A percentile compares a stretch with the other conserved stretches of the same genome.
Conservation (phyloP, 2,113 vertebrate species). For the Mus spicilegus region DNA sequence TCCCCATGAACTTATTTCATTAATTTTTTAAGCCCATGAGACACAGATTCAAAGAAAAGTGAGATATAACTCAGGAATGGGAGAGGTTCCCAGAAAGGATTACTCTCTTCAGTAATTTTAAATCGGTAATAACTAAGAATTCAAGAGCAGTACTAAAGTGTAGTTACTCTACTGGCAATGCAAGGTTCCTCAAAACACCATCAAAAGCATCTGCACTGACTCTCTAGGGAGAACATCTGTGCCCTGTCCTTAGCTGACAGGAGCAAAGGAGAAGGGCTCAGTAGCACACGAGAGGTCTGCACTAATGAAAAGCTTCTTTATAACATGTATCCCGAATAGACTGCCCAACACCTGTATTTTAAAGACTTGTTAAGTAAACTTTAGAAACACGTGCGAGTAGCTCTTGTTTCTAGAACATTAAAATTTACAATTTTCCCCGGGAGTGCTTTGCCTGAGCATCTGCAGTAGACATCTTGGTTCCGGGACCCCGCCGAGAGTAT, state of each 20-base stretch:
- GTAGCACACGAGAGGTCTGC: background rate
- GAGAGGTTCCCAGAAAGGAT: background rate
- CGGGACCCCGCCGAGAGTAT: too few species aligned
- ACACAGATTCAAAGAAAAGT: background rate
- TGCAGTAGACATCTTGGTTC: too few species aligned
- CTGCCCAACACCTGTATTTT: background rate
- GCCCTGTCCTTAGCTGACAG: background rate
- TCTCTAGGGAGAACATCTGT: background rate
- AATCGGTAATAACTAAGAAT: background rate
- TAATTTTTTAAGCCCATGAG: background rate
- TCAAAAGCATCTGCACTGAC: background rate
- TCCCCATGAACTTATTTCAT: background rate
- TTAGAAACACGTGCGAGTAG: background rate
- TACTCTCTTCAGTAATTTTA: background rate
- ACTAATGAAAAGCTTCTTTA: background rate
- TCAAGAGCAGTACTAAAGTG: constrained; percentile 2
- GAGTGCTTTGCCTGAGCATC: too few species aligned
- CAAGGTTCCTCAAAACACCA: background rate
- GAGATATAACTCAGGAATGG: background rate
- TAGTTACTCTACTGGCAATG: background rate
- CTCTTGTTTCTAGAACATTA: constrained; percentile 10
- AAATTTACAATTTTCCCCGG: background rate
- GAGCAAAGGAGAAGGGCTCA: background rate
- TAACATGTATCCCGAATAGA: constrained; percentile 14
- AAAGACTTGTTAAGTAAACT: constrained; percentile 29